Evolutionary conservation across 2,113 vertebrate species (phyloP).

Genomic region (Ammodramus savannarum): DNA sequence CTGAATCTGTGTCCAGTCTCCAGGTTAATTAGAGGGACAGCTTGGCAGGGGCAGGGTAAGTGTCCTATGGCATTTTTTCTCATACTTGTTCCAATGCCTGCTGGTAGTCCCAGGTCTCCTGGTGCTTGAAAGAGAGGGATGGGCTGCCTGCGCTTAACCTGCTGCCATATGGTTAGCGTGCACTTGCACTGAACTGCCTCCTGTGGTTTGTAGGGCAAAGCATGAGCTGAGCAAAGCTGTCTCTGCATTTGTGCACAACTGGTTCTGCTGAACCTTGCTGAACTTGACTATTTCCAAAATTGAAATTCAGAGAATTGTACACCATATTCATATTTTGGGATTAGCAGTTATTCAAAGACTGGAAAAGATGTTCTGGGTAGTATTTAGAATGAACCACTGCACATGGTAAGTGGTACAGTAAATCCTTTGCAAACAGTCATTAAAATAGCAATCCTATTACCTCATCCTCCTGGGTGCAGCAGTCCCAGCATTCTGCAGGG

Average conservation of each 20-base stretch:
- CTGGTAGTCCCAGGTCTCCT: background rate
- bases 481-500: background rate
- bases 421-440: conserved; percentile 18
- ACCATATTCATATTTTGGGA: background rate
- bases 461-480: background rate
- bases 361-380: background rate
- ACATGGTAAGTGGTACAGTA: background rate
- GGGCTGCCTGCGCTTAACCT: background rate
- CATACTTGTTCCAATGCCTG: background rate
- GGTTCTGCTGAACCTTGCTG: background rate
- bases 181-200: background rate
- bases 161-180: background rate
- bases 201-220: background rate
- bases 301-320: background rate
- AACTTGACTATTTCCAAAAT: background rate
- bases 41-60: fast-evolving
- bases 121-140: background rate
- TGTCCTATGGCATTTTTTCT: background rate
- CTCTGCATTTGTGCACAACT: background rate
- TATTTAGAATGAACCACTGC: background rate
- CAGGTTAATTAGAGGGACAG: background rate
- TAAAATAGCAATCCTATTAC: background rate
- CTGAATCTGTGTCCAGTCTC: background rate
- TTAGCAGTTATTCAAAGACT: background rate
- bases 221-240: background rate